A percentile compares a stretch with the other conserved stretches of the same genome.
Evolutionary conservation across 2,888 invertebrate species (phyloP).

Genomic region (Mesorhabditis belari): DNA sequence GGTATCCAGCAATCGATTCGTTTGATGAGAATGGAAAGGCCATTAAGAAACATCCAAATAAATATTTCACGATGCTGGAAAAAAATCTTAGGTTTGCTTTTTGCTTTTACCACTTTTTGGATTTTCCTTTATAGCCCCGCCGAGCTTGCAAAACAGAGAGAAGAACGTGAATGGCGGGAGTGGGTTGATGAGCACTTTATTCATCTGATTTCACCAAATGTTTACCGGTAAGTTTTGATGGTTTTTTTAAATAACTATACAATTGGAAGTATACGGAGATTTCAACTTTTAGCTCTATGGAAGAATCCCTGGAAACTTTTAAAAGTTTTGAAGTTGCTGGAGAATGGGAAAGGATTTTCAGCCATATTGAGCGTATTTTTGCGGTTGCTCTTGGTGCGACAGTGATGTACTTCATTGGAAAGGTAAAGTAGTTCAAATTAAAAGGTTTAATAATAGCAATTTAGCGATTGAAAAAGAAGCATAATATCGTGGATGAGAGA

Average conservation of each 20-base stretch:
- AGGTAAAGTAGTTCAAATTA: no score
- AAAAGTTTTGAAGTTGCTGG: slow-evolving; percentile 79
- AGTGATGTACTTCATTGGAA: slow-evolving; percentile 88
- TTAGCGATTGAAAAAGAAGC: slow-evolving; percentile 76
- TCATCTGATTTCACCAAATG: slow-evolving; percentile 89
- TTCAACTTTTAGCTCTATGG: no score
- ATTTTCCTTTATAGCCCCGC: not conserved
- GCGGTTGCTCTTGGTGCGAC: slow-evolving; percentile 86
- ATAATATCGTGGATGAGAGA: slow-evolving; percentile 77
- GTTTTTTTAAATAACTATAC: no score
- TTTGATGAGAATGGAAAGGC: slow-evolving; percentile 15
- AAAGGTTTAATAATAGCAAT: no score
- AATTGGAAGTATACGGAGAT: no score
- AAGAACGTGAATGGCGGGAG: slow-evolving; percentile 86
- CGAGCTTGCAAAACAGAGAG: slow-evolving; percentile 61
- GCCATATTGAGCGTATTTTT: slow-evolving; percentile 73
- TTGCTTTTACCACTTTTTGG: not conserved
- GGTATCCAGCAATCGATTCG: not conserved
- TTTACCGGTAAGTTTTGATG: no score
- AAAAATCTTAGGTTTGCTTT: slow-evolving; percentile 8
- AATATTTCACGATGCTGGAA: slow-evolving; percentile 47
- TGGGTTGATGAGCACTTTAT: slow-evolving; percentile 89
- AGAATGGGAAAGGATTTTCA: slow-evolving; percentile 82
- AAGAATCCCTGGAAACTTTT: slow-evolving; percentile 83
- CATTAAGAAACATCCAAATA: slow-evolving; percentile 35